Conservation (phyloP, 2,888 invertebrate genomes). For the Zootermopsis nevadensis region DNA sequence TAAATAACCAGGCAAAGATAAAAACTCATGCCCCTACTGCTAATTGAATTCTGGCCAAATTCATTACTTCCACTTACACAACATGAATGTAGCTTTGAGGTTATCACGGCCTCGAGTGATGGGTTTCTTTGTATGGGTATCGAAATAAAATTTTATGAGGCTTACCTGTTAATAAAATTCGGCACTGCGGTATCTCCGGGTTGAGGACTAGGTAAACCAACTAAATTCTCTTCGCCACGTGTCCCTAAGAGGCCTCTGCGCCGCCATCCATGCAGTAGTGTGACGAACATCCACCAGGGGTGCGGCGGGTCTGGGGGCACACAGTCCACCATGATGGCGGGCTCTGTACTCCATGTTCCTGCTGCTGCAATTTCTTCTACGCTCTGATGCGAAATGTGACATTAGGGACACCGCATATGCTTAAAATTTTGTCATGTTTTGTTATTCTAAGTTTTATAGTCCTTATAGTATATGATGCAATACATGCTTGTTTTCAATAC, state of each 20-base stretch:
- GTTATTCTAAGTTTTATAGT: neutral
- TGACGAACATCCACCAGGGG: slow-evolving; percentile 5
- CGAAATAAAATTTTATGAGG: neutral
- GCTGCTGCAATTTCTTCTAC: slow-evolving; percentile 44
- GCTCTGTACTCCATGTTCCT: neutral
- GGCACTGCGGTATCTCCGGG: neutral
- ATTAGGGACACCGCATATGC: neutral
- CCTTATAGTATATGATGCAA: too few species aligned
- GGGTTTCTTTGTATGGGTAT: too few species aligned
- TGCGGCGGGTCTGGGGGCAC: slow-evolving; percentile 8
- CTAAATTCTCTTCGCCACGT: slow-evolving; percentile 10
- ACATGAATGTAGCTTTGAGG: too few species aligned
- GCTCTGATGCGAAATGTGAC: slow-evolving; percentile 34
- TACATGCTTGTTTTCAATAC: too few species aligned
- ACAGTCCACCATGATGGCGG: slow-evolving; percentile 36
- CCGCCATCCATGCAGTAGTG: slow-evolving; percentile 26
- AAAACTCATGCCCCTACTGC: too few species aligned
- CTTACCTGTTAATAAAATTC: slow-evolving; percentile 32
- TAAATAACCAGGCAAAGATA: too few species aligned
- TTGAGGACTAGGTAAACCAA: slow-evolving; percentile 25
- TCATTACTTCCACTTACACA: too few species aligned
- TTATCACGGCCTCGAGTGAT: too few species aligned
- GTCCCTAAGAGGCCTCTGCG: slow-evolving; percentile 9
- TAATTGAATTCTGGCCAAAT: too few species aligned
- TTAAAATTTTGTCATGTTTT: neutral